A percentile compares a stretch with the other conserved stretches of the same genome.
Evolutionary conservation across 2,888 invertebrate species (phyloP).

Genomic region (Caenorhabditis wallacei): DNA sequence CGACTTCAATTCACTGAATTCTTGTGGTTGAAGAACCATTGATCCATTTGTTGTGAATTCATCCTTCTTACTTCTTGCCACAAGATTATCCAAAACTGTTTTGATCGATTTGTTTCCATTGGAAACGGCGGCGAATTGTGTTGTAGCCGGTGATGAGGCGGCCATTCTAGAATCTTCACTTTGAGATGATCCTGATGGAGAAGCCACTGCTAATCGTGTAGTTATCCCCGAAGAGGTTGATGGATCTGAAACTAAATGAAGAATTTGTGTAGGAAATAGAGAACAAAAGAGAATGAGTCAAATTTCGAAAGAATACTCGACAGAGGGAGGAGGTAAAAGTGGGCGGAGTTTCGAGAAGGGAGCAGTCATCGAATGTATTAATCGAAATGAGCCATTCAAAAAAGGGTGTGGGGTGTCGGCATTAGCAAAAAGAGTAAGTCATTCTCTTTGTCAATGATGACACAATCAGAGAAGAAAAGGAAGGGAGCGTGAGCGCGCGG

Average conservation of each 20-base stretch:
- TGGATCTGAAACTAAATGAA: conserved; percentile 39
- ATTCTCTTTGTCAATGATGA: not conserved
- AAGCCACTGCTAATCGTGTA: conserved; percentile 19
- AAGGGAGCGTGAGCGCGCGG: not conserved
- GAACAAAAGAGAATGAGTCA: not conserved
- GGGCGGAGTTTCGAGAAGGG: conserved; percentile 12
- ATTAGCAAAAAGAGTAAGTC: conserved; percentile 11
- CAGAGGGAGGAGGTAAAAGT: not conserved
- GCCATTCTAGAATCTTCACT: conserved; percentile 60
- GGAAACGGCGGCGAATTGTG: conserved; percentile 9
- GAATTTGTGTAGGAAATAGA: not conserved
- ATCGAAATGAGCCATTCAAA: conserved; percentile 1
- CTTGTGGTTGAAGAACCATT: not conserved
- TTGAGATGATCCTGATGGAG: conserved; percentile 56
- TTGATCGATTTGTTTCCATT: conserved; percentile 50
- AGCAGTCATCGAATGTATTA: conserved; percentile 5
- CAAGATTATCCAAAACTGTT: conserved; percentile 49
- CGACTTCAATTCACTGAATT: conserved; percentile 28
- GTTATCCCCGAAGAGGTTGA: conserved; percentile 21
- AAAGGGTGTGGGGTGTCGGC: conserved; percentile 18
- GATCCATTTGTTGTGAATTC: conserved; percentile 3
- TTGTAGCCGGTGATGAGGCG: conserved; percentile 31
- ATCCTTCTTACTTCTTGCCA: conserved; percentile 42
- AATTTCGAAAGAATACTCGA: not conserved
- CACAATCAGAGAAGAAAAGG: not conserved